phyloP scores from a whole-genome alignment of 2,888 invertebrate genomes.

The Harpagoxenus sublaevis region DNA sequence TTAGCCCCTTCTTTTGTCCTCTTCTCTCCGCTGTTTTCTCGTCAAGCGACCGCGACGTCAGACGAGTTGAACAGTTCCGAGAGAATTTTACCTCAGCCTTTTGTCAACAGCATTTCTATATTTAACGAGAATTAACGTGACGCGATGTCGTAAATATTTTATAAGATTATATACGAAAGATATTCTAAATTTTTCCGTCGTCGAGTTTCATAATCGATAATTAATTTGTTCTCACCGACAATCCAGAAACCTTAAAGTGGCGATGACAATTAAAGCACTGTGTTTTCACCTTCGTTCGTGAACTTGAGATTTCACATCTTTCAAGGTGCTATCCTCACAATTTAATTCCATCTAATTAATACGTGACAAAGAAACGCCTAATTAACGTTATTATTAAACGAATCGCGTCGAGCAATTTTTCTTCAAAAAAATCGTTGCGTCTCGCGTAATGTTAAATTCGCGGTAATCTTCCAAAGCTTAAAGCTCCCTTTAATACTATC shows the following conservation, averaged over 20 bases:
- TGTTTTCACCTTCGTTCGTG: background rate
- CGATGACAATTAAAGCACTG: background rate
- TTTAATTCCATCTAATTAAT: background rate
- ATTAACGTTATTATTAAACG: background rate
- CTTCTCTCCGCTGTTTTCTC: conserved; percentile 1
- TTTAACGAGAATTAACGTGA: background rate
- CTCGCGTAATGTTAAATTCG: background rate
- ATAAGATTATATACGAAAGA: background rate
- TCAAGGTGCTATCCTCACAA: background rate
- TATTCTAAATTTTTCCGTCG: background rate
- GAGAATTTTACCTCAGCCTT: conserved; percentile 15
- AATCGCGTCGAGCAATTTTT: background rate
- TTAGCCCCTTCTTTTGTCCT: background rate
- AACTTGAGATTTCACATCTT: background rate
- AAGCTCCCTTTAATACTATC: background rate
- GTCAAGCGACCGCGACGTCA: background rate
- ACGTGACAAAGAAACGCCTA: background rate
- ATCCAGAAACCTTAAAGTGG: background rate
- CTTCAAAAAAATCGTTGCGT: background rate
- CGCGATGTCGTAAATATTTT: background rate
- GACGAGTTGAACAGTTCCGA: background rate
- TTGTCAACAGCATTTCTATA: background rate
- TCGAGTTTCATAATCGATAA: background rate
- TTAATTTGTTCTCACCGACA: background rate
- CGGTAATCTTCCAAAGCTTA: background rate